Conservation (phyloP, 1,140 invertebrate genomes). For the Bombus huntii region DNA sequence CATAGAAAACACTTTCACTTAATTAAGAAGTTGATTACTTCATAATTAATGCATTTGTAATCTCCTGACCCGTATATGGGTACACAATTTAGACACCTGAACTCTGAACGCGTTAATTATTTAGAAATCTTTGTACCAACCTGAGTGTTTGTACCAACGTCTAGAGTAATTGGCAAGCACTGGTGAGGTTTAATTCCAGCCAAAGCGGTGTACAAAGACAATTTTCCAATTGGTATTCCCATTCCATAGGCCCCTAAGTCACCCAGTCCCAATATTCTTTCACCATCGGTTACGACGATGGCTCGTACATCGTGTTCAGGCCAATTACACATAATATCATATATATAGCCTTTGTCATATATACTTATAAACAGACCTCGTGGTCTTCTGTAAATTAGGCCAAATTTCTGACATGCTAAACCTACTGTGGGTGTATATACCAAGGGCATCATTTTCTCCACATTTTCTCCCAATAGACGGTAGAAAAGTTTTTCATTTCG, state of each 20-base stretch:
- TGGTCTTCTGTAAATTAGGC: constrained; percentile 95
- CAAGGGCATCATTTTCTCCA: constrained; percentile 94
- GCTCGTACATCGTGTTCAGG: constrained; percentile 94
- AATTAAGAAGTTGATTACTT: no score
- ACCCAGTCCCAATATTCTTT: constrained; percentile 95
- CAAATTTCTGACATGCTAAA: constrained; percentile 97
- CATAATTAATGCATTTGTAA: neutral
- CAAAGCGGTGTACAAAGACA: constrained; percentile 95
- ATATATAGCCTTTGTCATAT: constrained; percentile 96
- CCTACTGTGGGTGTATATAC: constrained; percentile 98
- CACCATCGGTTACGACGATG: constrained; percentile 97
- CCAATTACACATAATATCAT: constrained; percentile 93
- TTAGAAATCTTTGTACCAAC: constrained; percentile 64
- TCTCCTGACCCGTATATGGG: neutral
- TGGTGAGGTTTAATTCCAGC: constrained; percentile 95
- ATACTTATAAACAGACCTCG: constrained; percentile 98
- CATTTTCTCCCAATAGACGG: constrained; percentile 93
- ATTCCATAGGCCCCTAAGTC: constrained; percentile 97
- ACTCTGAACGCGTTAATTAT: neutral
- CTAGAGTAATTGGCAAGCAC: constrained; percentile 94
- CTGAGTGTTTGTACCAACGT: constrained; percentile 96
- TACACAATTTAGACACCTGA: neutral
- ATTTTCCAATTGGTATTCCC: constrained; percentile 96
- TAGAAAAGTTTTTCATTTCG: constrained; percentile 97
- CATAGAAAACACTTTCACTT: neutral